Percentiles rank a stretch among this genome's conserved stretches.
These are phyloP conservation scores for Formica aserva DNA, from an alignment of 2,888 invertebrate genomes.

Conservation along the genomic window DNA sequence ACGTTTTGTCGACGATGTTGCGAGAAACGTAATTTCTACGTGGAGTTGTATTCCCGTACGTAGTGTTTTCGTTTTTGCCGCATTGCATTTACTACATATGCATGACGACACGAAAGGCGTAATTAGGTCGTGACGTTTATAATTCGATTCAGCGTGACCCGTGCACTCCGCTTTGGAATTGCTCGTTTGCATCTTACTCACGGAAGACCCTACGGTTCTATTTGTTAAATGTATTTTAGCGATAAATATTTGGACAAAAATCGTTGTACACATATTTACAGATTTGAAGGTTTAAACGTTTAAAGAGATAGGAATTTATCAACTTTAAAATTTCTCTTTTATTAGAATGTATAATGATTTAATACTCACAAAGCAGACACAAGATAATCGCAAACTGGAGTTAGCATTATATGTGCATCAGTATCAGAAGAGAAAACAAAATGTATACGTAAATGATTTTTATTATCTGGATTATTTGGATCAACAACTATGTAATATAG, in stretches of 20 bases:
- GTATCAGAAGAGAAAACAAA: background rate
- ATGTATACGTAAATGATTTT: background rate
- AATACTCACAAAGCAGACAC: background rate
- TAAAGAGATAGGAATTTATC: background rate
- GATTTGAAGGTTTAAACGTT: background rate
- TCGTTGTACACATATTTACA: background rate
- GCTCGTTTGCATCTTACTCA: constrained; percentile 48
- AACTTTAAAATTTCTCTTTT: background rate
- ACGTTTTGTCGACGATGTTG: constrained; percentile 53
- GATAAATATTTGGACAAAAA: constrained; percentile 42
- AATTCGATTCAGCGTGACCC: constrained; percentile 52
- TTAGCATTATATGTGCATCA: background rate
- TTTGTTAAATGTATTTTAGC: constrained; percentile 31
- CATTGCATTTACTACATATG: constrained; percentile 49
- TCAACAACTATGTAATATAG: background rate
- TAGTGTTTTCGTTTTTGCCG: constrained; percentile 54
- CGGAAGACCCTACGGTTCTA: constrained; percentile 20
- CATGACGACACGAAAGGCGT: constrained; percentile 50
- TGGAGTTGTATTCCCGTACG: constrained; percentile 37
- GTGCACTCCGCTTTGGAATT: constrained; percentile 46
- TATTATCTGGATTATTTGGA: constrained; percentile 16
- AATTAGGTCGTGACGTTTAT: constrained; percentile 57
- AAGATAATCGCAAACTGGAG: background rate
- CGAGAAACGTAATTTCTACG: constrained; percentile 50
- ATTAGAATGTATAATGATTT: background rate